Conservation (phyloP, 2,797 vertebrate genomes). For the Perodicticus potto region DNA sequence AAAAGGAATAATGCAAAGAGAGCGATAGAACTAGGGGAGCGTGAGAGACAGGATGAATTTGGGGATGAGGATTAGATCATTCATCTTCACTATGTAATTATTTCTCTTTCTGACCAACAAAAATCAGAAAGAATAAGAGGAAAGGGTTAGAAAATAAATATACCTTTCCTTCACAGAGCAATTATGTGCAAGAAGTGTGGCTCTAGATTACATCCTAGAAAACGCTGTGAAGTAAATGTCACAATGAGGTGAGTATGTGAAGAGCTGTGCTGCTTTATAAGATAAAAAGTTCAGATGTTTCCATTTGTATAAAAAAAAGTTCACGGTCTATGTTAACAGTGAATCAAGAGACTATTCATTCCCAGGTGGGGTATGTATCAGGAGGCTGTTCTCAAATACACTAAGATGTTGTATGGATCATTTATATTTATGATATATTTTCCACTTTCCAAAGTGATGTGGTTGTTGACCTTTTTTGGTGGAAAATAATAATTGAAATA, state of each 20-base stretch:
- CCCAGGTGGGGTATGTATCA: not conserved
- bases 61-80: slow-evolving; percentile 35
- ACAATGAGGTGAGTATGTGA: not conserved
- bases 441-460: not conserved
- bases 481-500: not conserved
- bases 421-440: not conserved
- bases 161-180: not conserved
- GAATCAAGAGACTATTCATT: not conserved
- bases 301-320: not conserved
- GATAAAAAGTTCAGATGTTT: not conserved
- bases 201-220: not conserved
- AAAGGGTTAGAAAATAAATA: slow-evolving; percentile 52
- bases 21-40: not conserved
- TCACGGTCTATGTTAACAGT: not conserved
- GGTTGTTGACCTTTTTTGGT: not conserved
- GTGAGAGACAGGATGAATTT: not conserved
- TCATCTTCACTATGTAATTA: slow-evolving; percentile 82
- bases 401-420: not conserved
- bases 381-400: not conserved
- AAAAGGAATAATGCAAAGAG: slow-evolving; percentile 75
- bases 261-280: not conserved
- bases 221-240: not conserved
- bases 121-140: slow-evolving; percentile 56
- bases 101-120: slow-evolving; percentile 76
- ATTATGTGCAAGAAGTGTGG: not conserved